Evolutionary conservation across 2,797 vertebrate species (phyloP).

Genomic region (Tamandua tetradactyla): DNA sequence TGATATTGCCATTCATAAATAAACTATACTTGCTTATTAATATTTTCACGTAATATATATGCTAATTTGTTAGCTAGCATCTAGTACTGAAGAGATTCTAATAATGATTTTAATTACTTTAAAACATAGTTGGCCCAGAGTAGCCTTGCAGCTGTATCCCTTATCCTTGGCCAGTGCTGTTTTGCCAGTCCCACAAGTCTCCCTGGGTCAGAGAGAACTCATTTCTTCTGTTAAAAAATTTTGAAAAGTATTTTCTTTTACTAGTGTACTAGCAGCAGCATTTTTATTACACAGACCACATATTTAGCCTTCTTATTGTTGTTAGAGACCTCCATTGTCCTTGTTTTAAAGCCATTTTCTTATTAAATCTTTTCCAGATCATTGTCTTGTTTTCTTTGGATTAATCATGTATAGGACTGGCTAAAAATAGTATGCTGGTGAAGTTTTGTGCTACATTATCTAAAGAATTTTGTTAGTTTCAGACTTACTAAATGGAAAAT

Average conservation of each 20-base stretch:
- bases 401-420: slow-evolving; percentile 23
- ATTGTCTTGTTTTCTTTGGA: slow-evolving; percentile 2
- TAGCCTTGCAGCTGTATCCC: background rate
- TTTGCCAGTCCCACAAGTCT: background rate
- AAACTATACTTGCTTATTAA: slow-evolving; percentile 31
- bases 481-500: slow-evolving; percentile 47
- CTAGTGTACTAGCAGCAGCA: background rate
- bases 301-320: background rate
- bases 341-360: background rate
- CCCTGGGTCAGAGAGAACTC: background rate
- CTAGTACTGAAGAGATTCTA: slow-evolving; percentile 7
- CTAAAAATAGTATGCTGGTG: background rate
- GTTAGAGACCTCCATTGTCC: background rate
- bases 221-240: slow-evolving; percentile 19
- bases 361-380: slow-evolving; percentile 13
- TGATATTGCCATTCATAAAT: slow-evolving; percentile 17
- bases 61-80: background rate
- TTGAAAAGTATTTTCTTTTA: slow-evolving; percentile 8
- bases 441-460: slow-evolving; percentile 36
- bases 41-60: slow-evolving; percentile 24
- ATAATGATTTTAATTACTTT: background rate
- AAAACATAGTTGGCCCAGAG: background rate
- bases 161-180: slow-evolving; percentile 1
- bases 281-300: background rate
- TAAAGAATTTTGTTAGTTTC: slow-evolving; percentile 19